phyloP scores from a whole-genome alignment of 1,140 invertebrate genomes.

The Orchestia grillus region DNA sequence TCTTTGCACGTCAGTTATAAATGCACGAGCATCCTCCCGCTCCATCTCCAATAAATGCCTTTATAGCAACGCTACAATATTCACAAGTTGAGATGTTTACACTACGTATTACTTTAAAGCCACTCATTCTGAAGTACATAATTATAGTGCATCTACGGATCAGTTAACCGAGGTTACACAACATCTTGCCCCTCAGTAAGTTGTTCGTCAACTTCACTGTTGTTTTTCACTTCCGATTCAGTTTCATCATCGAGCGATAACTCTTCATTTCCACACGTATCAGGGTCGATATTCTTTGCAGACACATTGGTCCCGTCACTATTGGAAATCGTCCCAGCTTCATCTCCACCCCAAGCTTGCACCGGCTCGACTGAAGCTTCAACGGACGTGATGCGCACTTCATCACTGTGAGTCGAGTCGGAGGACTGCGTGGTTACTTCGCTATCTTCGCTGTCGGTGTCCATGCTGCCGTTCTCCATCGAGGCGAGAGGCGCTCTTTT shows the following conservation, averaged over 20 bases:
- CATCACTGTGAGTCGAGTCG: conserved; percentile 67
- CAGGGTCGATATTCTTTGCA: background rate
- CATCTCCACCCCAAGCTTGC: conserved; percentile 58
- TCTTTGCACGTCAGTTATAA: background rate
- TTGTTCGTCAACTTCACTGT: background rate
- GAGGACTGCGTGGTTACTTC: conserved; percentile 67
- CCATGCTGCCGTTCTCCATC: conserved; percentile 67
- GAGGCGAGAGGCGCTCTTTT: conserved; percentile 66
- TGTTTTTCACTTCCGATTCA: background rate
- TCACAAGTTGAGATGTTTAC: background rate
- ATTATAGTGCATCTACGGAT: background rate
- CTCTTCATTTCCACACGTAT: background rate
- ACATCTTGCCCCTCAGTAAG: background rate
- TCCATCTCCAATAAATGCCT: background rate
- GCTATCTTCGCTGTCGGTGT: conserved; percentile 68
- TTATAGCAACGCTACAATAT: background rate
- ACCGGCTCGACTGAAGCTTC: conserved; percentile 60
- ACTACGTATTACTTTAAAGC: background rate
- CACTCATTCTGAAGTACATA: background rate
- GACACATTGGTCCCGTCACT: background rate
- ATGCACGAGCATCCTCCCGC: background rate
- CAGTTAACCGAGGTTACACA: background rate
- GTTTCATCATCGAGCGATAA: background rate
- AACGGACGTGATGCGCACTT: conserved; percentile 66
- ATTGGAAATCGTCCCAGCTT: background rate